These are phyloP conservation scores for Phrixothrix hirtus DNA, from an alignment of 2,888 invertebrate genomes.

Conservation along the genomic window DNA sequence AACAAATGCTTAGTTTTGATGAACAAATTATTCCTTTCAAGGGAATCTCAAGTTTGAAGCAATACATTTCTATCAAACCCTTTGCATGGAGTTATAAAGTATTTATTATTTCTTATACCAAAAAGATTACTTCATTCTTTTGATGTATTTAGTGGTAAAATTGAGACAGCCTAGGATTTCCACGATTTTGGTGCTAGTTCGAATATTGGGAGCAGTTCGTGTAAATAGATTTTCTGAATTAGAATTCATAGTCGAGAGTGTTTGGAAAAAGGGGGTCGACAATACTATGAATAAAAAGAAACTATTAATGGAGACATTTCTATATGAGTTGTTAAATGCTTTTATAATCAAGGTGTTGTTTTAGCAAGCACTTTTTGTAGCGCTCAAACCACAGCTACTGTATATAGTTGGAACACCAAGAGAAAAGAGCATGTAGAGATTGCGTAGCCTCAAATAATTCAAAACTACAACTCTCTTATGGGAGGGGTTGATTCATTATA, in stretches of 20 bases:
- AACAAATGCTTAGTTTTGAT: conserved; percentile 4
- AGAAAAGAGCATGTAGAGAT: not conserved
- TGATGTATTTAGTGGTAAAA: too few relatives aligned
- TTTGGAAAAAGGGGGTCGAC: not conserved
- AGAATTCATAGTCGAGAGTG: not conserved
- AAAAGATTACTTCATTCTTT: not conserved
- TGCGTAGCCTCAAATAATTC: not conserved
- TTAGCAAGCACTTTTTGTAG: conserved; percentile 1
- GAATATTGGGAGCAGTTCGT: conserved; percentile 2
- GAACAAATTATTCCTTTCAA: too few relatives aligned
- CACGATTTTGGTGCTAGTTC: not conserved
- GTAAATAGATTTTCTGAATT: conserved; percentile 1
- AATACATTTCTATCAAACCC: not conserved
- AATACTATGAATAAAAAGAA: not conserved
- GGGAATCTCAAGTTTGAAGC: not conserved
- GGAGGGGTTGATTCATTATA: too few relatives aligned
- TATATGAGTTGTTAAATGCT: conserved; percentile 1
- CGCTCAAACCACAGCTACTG: not conserved
- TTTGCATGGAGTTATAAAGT: too few relatives aligned
- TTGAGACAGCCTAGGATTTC: not conserved
- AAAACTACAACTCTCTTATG: too few relatives aligned
- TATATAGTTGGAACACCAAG: not conserved
- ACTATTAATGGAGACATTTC: not conserved
- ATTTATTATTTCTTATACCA: not conserved
- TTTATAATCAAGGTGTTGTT: not conserved